A percentile compares a stretch with the other conserved stretches of the same genome.
Evolutionary conservation across 2,113 vertebrate species (phyloP).

Genomic region (Willisornis vidua): DNA sequence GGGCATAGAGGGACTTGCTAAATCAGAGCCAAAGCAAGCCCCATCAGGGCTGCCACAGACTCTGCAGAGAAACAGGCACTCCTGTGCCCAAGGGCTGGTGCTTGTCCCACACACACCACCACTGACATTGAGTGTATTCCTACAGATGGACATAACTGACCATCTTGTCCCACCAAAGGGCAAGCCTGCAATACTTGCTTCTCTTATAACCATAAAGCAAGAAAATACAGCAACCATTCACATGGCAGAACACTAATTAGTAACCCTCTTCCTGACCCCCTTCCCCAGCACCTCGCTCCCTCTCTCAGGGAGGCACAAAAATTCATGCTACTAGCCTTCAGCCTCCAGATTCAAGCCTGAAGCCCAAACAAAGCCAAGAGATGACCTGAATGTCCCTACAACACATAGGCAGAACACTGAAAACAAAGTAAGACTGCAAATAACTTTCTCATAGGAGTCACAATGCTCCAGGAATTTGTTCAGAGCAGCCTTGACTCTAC

Average conservation of each 20-base stretch:
- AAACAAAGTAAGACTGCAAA: neutral
- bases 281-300: neutral
- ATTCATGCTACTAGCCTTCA: neutral
- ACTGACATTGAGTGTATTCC: neutral
- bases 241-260: neutral
- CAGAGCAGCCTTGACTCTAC: accelerated
- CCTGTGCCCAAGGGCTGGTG: accelerated
- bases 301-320: neutral
- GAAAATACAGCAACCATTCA: neutral
- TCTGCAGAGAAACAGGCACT: accelerated
- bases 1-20: neutral
- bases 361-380: neutral
- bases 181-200: neutral
- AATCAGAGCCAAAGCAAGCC: neutral
- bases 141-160: neutral
- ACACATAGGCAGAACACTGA: neutral
- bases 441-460: neutral
- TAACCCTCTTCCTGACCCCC: neutral
- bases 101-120: accelerated
- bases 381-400: neutral
- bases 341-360: neutral
- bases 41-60: neutral
- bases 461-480: neutral
- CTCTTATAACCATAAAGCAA: neutral
- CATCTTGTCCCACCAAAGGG: neutral